Percentiles rank a stretch among this genome's conserved stretches.
These are phyloP conservation scores for Danaus melanippus DNA, from an alignment of 1,140 invertebrate species.

Conservation along the genomic window DNA sequence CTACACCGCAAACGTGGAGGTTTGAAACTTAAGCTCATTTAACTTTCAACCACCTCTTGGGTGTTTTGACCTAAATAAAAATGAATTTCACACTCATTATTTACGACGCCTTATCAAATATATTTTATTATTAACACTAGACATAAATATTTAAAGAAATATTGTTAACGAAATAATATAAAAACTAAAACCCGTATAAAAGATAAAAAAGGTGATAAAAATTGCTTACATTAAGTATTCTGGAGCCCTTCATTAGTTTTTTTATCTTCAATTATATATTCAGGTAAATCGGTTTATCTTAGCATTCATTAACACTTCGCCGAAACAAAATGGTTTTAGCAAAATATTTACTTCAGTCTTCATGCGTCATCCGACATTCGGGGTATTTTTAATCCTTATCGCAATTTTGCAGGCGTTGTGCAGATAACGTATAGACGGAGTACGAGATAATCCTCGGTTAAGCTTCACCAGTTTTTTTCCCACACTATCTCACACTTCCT, in stretches of 20 bases:
- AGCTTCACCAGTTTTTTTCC: conserved; percentile 11
- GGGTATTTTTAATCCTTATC: conserved; percentile 22
- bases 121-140: no score
- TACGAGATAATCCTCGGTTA: conserved; percentile 15
- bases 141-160: no score
- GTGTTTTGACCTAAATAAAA: conserved; percentile 3
- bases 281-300: conserved; percentile 19
- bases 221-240: no score
- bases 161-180: no score
- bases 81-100: no score
- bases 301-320: conserved; percentile 27
- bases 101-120: no score
- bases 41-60: conserved; percentile 18
- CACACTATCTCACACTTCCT: conserved; percentile 10
- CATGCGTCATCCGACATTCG: conserved; percentile 18
- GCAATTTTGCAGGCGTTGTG: conserved; percentile 21
- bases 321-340: conserved; percentile 26
- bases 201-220: no score
- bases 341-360: conserved; percentile 21
- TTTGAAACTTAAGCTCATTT: conserved; percentile 19
- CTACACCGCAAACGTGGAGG: conserved; percentile 6
- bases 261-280: not conserved
- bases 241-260: not conserved
- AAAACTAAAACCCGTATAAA: no score
- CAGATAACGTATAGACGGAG: conserved; percentile 15